A percentile compares a stretch with the other conserved stretches of the same genome.
Evolutionary conservation across 2,797 vertebrate genomes (phyloP).

Genomic region (Cyclura pinguis): DNA sequence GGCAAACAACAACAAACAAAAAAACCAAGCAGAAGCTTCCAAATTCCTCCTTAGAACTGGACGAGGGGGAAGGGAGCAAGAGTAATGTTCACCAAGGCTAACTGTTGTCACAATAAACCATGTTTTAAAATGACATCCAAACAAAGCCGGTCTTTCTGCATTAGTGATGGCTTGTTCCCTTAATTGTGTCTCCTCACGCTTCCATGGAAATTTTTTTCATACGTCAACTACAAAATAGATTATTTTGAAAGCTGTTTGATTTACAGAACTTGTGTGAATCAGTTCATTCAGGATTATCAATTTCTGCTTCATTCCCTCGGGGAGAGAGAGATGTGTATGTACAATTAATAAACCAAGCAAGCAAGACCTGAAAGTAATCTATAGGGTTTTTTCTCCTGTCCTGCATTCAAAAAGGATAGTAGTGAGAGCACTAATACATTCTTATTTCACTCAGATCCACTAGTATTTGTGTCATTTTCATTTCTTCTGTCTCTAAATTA

Average conservation of each 20-base stretch:
- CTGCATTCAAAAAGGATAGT: not conserved
- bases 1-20: not conserved
- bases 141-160: not conserved
- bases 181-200: not conserved
- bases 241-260: not conserved
- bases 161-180: not conserved
- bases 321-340: not conserved
- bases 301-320: slow-evolving; percentile 11
- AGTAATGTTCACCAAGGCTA: not conserved
- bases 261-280: not conserved
- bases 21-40: not conserved
- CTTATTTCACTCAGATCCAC: not conserved
- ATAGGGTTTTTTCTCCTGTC: not conserved
- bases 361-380: not conserved
- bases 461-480: slow-evolving; percentile 20
- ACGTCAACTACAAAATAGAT: not conserved
- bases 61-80: not conserved
- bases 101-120: not conserved
- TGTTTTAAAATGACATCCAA: not conserved
- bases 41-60: not conserved
- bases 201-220: not conserved
- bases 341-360: slow-evolving; percentile 3
- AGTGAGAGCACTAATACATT: slow-evolving; percentile 24
- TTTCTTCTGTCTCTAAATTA: slow-evolving; percentile 39
- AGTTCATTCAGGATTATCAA: not conserved